Base-by-base conservation (phyloP, 1,140 invertebrate species). In the Xylocopa sonorina region DNA sequence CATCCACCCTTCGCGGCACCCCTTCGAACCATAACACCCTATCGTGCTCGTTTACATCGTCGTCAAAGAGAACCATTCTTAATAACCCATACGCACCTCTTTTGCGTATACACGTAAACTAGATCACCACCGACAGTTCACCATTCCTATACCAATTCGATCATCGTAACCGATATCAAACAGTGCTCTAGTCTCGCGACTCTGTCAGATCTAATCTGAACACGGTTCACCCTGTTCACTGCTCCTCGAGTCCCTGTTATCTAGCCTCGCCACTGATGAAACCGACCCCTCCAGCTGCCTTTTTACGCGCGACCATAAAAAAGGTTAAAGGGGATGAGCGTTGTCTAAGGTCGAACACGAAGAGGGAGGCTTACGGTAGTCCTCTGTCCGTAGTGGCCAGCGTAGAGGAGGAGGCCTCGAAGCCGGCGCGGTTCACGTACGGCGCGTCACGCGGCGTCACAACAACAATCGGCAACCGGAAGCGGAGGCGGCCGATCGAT, bases 381-480 rank as follows among this genome's bases (percentile, higher is more conserved):
- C 53, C 53, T 79, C 21, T 32, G 16, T 34, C 9, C 18, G 57
- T 57, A 29, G 24, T 21, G 12, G 27, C 24, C 14, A 46, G 4
- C 48, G 82, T 55, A 43, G 48, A 34, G 21, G 32, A 21, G 50
- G 51, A 41, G 27, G 34, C 53, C 14, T 29, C 58, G 63, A 48
- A 46, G 46, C 43, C 62, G 29, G 55, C 55, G 55, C 32, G 55
- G 27, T 32, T 57, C 55, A 27, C n/a, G n/a, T n/a, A n/a, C 57
- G 53, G 75, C 73, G 50, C 51, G 58, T 63, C 63, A 73, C 82
- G 74, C 50, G 62, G 78, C 87, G 87, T 90, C 88, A 89, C 83
- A 88, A 90, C 83, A 88, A 90, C 85, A 88, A 89, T 86, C 81
- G 83, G 87, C 82, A 82, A 67, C 81, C 87, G 89, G 88, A 90